Conservation (phyloP, 2,888 invertebrate species). For the Hedya salicella region DNA sequence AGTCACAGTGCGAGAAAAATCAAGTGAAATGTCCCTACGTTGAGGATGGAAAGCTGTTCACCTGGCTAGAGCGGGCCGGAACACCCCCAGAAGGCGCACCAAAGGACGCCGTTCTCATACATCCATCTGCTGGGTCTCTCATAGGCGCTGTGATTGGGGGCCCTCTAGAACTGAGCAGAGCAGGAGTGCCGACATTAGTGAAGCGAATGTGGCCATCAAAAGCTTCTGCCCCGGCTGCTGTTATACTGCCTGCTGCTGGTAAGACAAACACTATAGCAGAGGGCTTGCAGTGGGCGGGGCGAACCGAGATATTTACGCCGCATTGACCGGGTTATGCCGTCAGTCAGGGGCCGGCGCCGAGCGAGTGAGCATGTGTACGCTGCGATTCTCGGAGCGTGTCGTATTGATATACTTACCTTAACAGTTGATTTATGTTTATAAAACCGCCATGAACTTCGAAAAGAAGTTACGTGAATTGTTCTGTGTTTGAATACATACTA, state of each 20-base stretch:
- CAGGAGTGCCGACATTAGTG: constrained; percentile 70
- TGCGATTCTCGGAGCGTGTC: too few relatives aligned
- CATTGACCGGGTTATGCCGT: too few relatives aligned
- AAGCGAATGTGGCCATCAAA: constrained; percentile 81
- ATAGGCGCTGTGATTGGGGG: constrained; percentile 76
- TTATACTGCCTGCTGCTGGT: constrained; percentile 77
- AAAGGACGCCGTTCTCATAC: constrained; percentile 71
- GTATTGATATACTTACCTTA: too few relatives aligned
- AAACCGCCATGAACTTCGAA: too few relatives aligned
- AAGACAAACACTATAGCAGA: constrained; percentile 25
- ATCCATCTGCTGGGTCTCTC: constrained; percentile 71
- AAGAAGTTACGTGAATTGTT: too few relatives aligned
- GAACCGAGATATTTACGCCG: too few relatives aligned
- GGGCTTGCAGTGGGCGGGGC: too few relatives aligned
- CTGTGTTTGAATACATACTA: too few relatives aligned
- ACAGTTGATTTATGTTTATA: too few relatives aligned
- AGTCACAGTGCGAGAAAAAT: constrained; percentile 79
- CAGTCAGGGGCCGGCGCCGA: too few relatives aligned
- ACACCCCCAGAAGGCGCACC: constrained; percentile 70
- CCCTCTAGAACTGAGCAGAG: constrained; percentile 65
- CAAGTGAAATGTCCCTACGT: constrained; percentile 77
- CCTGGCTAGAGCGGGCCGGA: constrained; percentile 73
- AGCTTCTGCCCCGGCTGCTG: constrained; percentile 73
- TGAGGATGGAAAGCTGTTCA: constrained; percentile 62
- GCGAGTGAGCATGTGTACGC: too few relatives aligned